These are phyloP conservation scores for Argyresthia goedartella DNA, from an alignment of 2,888 invertebrate genomes.

Conservation along the genomic window DNA sequence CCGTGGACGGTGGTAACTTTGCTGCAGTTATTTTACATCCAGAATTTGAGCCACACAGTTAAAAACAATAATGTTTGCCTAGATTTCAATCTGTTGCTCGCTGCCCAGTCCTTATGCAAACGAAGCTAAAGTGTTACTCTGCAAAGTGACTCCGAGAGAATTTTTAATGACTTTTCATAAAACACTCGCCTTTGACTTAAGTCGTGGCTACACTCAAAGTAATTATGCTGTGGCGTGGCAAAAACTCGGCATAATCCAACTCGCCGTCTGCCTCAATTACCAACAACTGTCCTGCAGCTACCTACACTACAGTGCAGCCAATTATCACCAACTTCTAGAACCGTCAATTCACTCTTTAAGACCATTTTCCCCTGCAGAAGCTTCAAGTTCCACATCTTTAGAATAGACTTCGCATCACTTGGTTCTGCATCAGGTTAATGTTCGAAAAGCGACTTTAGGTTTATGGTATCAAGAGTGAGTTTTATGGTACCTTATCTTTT, in stretches of 20 bases:
- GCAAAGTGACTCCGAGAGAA: slow-evolving; percentile 8
- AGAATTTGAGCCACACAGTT: neutral
- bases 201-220: slow-evolving; percentile 27
- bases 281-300: slow-evolving; percentile 15
- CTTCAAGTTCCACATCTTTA: neutral
- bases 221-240: slow-evolving; percentile 32
- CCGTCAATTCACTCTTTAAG: neutral
- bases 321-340: neutral
- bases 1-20: no score
- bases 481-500: neutral
- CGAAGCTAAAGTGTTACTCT: neutral
- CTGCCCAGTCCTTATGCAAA: neutral
- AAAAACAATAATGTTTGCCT: neutral
- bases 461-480: neutral
- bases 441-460: neutral
- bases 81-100: neutral
- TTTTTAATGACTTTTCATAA: slow-evolving; percentile 36
- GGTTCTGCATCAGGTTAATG: neutral
- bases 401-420: neutral
- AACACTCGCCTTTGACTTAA: slow-evolving; percentile 28
- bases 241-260: slow-evolving; percentile 40
- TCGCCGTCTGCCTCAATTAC: slow-evolving; percentile 36
- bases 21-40: no score
- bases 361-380: neutral
- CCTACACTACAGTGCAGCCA: neutral